Base-by-base conservation (phyloP, 2,888 invertebrate species). In the Catocala fraxini region DNA sequence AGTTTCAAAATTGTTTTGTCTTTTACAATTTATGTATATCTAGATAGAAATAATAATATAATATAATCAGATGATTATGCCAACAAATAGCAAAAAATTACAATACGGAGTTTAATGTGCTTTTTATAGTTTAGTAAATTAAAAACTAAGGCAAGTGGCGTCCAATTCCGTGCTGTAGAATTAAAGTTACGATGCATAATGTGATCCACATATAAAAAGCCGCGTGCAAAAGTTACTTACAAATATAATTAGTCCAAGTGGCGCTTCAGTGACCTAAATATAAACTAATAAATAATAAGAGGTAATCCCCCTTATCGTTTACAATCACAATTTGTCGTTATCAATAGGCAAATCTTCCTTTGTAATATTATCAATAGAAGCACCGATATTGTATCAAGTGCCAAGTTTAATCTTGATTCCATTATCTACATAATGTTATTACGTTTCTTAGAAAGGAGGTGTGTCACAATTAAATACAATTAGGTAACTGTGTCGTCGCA, bases 221-320 rank as follows among this genome's bases (percentile, higher is more conserved):
- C 6, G 3, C 35, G 2, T 39, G 35, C 35, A 39, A 39, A 39
- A 9, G 5, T 1, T 25, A 25, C 1, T 25, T 10, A 25, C 4
- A 6, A 34, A 51, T 51, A 7, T 42, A 25, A 13, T 42, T 15
- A 67, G 70, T 64, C 67, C 58, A 71, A 81, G 78, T 68, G 63
- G 61, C 71, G 63, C 70, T 79, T 49, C 15, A 64, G 48, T 74
- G 79, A 81, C 82, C 81, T 81, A 73, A 75, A 77, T 81, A 70
- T 63, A 63, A 57, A 69, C 46, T 45, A 53, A 47, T 58, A 43
- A 39, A 56, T 68, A 55, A 56, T n/a, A n/a, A n/a, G n/a, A 52
- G 75, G 73, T 80, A 80, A 80, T 81, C 77, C 78, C 75, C 80
- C 54, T 33, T 57, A 54, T 47, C 61, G 49, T 55, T 59, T 54